These are phyloP conservation scores for Lasioglossum pauxillum DNA, from an alignment of 2,888 invertebrate genomes.

Conservation along the genomic window DNA sequence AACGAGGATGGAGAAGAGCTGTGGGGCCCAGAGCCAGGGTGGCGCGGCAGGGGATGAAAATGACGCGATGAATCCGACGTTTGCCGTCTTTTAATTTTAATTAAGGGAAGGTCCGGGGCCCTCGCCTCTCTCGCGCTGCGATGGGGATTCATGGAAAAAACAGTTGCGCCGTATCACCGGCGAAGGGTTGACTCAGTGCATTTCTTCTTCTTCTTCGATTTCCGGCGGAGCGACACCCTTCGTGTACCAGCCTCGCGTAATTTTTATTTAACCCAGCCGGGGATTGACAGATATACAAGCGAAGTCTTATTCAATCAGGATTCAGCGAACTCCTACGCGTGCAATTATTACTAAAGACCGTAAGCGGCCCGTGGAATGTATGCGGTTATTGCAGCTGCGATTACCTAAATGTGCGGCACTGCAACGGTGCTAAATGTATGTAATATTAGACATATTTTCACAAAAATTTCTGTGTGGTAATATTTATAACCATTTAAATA, in stretches of 20 bases:
- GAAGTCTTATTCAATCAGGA: background rate
- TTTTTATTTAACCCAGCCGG: background rate
- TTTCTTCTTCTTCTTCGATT: constrained; percentile 41
- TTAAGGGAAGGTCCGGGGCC: constrained; percentile 78
- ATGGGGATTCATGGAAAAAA: constrained; percentile 60
- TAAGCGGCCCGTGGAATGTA: background rate
- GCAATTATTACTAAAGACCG: background rate
- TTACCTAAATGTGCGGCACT: background rate
- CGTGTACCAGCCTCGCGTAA: background rate
- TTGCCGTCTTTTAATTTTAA: constrained; percentile 84
- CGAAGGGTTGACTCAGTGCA: constrained; percentile 51
- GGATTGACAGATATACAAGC: background rate
- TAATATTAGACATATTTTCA: background rate
- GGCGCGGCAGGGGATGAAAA: constrained; percentile 70
- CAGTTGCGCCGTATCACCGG: constrained; percentile 67
- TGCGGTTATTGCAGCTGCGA: background rate
- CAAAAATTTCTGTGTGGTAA: background rate
- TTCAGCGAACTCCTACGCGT: background rate
- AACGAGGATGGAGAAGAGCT: constrained; percentile 26
- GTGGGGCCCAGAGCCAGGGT: constrained; percentile 45
- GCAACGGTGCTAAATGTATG: background rate
- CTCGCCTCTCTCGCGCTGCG: constrained; percentile 23
- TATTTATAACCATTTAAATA: background rate
- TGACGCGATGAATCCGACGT: constrained; percentile 76
- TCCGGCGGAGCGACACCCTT: constrained; percentile 20